Evolutionary conservation across 2,888 invertebrate species (phyloP).

Genomic region (Drosophila cracens): DNA sequence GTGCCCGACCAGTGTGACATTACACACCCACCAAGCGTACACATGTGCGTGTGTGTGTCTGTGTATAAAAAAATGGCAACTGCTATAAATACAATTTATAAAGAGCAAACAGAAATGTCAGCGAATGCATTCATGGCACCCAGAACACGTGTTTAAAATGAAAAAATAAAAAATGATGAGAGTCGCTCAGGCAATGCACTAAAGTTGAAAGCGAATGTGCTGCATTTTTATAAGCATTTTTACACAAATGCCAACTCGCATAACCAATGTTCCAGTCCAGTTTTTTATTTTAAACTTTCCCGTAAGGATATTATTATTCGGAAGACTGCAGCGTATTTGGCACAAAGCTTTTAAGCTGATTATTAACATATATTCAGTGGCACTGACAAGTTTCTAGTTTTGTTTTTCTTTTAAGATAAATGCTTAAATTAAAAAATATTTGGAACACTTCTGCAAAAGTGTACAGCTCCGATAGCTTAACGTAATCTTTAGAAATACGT

Average conservation of each 20-base stretch:
- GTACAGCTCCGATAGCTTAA: not conserved
- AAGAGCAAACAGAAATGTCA: slow-evolving; percentile 54
- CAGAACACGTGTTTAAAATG: slow-evolving; percentile 36
- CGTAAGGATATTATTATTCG: slow-evolving; percentile 4
- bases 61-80: slow-evolving; percentile 53
- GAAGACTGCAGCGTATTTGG: not conserved
- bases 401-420: not conserved
- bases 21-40: slow-evolving; percentile 55
- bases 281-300: not conserved
- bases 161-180: slow-evolving; percentile 7
- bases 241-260: slow-evolving; percentile 17
- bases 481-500: not conserved
- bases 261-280: slow-evolving; percentile 10
- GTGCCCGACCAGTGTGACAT: slow-evolving; percentile 64
- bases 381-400: not conserved
- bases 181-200: slow-evolving; percentile 18
- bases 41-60: slow-evolving; percentile 3
- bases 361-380: not conserved
- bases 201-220: slow-evolving; percentile 26
- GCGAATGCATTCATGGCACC: slow-evolving; percentile 54
- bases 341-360: slow-evolving; percentile 3
- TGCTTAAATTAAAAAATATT: not conserved
- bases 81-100: slow-evolving; percentile 77
- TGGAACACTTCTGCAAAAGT: not conserved
- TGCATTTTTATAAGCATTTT: slow-evolving; percentile 28